Percentiles rank a stretch among this genome's conserved stretches.
Conservation (phyloP, 2,113 vertebrate species). For the Petrocephalus zakoni region DNA sequence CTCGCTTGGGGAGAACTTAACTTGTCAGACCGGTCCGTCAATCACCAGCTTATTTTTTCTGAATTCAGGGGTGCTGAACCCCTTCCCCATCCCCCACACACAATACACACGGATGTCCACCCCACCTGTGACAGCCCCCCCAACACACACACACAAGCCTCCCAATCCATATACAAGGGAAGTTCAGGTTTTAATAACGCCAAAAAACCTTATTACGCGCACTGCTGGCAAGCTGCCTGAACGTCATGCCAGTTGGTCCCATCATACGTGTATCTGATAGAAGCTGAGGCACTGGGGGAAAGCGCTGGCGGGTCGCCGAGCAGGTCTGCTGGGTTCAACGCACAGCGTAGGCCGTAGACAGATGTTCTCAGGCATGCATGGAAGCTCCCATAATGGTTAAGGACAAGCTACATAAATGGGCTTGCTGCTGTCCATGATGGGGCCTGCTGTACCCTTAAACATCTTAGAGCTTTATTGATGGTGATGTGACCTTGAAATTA, state of each 20-base stretch:
- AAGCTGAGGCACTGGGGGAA: not conserved
- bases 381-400: not conserved
- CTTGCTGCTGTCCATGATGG: not conserved
- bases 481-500: not conserved
- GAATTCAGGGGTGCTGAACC: slow-evolving; percentile 41
- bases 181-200: slow-evolving; percentile 48
- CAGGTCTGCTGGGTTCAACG: not conserved
- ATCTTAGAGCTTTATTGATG: too few relatives aligned
- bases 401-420: not conserved
- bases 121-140: slow-evolving; percentile 23
- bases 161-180: not conserved
- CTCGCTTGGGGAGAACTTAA: too few relatives aligned
- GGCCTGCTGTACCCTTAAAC: not conserved
- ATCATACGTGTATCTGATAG: slow-evolving; percentile 41
- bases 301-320: not conserved
- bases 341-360: not conserved
- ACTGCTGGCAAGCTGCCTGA: slow-evolving; percentile 39
- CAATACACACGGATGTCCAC: slow-evolving; percentile 21
- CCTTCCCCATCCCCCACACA: slow-evolving; percentile 2
- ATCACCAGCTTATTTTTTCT: slow-evolving; percentile 41
- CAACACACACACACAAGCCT: not conserved
- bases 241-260: slow-evolving; percentile 50
- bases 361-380: not conserved
- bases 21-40: slow-evolving; percentile 43
- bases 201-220: slow-evolving; percentile 50